phyloP scores from a whole-genome alignment of 2,113 vertebrate species.

The Odocoileus hemionus region DNA sequence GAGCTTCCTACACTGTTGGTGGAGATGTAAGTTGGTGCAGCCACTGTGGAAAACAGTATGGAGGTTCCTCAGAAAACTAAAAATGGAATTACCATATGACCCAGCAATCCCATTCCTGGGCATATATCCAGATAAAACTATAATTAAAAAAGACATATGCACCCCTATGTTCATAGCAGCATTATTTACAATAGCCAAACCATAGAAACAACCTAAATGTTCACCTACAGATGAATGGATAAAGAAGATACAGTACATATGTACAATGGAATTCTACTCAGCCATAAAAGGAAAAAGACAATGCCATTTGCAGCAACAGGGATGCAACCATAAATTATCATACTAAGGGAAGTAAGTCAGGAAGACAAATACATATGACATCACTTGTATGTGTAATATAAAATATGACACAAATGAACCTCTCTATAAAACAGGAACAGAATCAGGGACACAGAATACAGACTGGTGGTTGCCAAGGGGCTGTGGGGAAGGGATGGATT shows the following conservation, averaged over 20 bases:
- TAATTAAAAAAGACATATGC: neutral
- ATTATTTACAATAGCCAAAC: neutral
- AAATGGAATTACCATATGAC: neutral
- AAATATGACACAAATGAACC: neutral
- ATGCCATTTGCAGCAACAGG: neutral
- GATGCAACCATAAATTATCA: neutral
- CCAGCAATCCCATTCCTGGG: neutral
- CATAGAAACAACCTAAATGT: neutral
- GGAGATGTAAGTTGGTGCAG: neutral
- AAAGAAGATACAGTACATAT: neutral
- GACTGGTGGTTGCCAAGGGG: neutral
- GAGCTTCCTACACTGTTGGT: neutral
- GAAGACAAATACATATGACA: neutral
- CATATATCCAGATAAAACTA: neutral
- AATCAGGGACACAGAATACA: neutral
- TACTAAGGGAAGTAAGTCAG: neutral
- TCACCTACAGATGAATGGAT: neutral
- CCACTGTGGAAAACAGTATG: neutral
- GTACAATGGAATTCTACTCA: neutral
- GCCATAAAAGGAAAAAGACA: neutral
- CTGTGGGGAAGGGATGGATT: neutral
- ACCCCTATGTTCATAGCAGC: neutral
- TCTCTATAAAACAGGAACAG: neutral
- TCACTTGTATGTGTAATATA: neutral
- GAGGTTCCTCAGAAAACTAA: neutral